Evolutionary conservation across 2,888 invertebrate genomes (phyloP).

Genomic region (Periphyllus acericola): DNA sequence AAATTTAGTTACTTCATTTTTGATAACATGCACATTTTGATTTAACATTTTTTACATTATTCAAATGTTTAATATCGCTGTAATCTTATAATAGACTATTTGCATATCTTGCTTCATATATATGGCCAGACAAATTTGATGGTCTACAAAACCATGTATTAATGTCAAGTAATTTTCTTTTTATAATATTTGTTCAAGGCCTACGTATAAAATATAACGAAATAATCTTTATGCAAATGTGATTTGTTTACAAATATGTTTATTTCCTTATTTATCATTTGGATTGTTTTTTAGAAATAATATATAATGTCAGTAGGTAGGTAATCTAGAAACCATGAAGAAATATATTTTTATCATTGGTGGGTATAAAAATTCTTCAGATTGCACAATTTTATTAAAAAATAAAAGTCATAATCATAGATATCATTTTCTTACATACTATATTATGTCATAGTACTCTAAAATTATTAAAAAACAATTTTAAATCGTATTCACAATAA

Average conservation of each 20-base stretch:
- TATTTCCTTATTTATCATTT: neutral
- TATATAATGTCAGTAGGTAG: neutral
- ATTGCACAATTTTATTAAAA: neutral
- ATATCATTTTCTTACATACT: neutral
- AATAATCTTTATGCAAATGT: slow-evolving; percentile 2
- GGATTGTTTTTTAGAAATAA: neutral
- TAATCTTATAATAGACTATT: neutral
- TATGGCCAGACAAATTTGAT: neutral
- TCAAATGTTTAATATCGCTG: neutral
- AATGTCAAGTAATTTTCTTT: neutral
- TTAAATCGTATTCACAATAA: neutral
- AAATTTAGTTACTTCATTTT: neutral
- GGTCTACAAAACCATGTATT: neutral
- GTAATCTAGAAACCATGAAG: too few species aligned
- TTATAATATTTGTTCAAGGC: slow-evolving; percentile 9
- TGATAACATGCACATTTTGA: neutral
- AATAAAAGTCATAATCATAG: neutral
- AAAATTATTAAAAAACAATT: neutral
- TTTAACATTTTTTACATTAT: neutral
- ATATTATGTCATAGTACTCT: neutral
- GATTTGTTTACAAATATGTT: slow-evolving; percentile 7
- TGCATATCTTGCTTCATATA: too few species aligned
- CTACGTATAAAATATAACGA: neutral
- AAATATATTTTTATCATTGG: too few species aligned
- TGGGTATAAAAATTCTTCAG: neutral